Base-by-base conservation (phyloP, 2,113 vertebrate species). In the Tichodroma muraria region DNA sequence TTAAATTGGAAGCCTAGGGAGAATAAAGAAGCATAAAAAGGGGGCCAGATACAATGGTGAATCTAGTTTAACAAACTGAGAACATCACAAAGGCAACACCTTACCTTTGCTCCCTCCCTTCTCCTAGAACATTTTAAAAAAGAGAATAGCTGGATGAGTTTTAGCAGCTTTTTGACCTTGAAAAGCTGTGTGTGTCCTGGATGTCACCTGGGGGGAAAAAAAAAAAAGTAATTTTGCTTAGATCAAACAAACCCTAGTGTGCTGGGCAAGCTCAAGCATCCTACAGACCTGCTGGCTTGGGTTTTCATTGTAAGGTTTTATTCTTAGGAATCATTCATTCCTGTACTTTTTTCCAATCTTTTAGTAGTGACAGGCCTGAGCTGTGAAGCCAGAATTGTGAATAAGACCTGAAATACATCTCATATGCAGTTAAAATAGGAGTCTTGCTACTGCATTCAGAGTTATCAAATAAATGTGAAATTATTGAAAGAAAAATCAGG, bases 21-120 rank as follows among this genome's bases (percentile, higher is more conserved):
- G 76, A 82, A 96, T 81, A 80, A 79, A 95, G 75, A 86, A 71
- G 28, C 45, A 47, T 86, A 81, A 85, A 85, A 82, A 79, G 27
- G 54, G 25, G 35, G 23, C 27, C 25, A 80, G 45, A 56, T 85
- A 91, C 16, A 78, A 80, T n/a, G 12, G 49, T 4, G 13, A 91
- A 60, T 52, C 28, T 54, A 57, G 68, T 59, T 87, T 56, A 93
- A 78, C 65, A 90, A 73, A 93, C 40, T 64, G 63, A 80, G 92
- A 89, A 73, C 13, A 64, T 64, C 66, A 89, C 68, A 91, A 93
- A 89, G 37, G 85, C 70, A 89, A 23, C 17, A 79, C 71, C 53
- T 93, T 93, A 50, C n/a, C 31, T 91, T 81, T 82, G 79, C 69
- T 91, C 49, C 31, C 53, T 89, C 54, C 45, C 59, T 85, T 82